phyloP scores from a whole-genome alignment of 2,888 invertebrate genomes.

The Pyrrhia umbra region DNA sequence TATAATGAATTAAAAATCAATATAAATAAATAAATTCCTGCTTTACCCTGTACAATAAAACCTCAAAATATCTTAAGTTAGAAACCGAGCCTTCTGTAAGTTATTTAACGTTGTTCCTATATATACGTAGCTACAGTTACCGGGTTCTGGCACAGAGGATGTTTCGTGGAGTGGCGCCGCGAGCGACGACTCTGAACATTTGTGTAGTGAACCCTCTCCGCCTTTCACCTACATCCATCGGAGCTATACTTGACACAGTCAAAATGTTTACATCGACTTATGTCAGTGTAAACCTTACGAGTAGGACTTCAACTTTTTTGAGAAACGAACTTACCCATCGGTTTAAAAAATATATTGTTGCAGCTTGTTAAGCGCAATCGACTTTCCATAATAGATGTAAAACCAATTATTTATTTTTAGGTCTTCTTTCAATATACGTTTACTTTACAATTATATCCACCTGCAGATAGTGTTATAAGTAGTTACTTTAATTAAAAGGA shows the following conservation, averaged over 20 bases:
- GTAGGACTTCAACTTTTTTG: not conserved
- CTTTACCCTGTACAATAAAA: too few relatives aligned
- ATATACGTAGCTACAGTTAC: slow-evolving; percentile 28
- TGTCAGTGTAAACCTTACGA: slow-evolving; percentile 44
- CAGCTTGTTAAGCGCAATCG: too few relatives aligned
- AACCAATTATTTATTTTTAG: too few relatives aligned
- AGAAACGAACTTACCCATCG: not conserved
- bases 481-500: too few relatives aligned
- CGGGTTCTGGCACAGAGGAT: slow-evolving; percentile 60
- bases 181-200: slow-evolving; percentile 72
- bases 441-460: too few relatives aligned
- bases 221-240: slow-evolving; percentile 75
- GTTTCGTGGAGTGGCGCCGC: slow-evolving; percentile 71
- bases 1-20: too few relatives aligned
- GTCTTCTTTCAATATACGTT: too few relatives aligned
- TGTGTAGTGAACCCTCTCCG: slow-evolving; percentile 75
- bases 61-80: not conserved
- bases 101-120: slow-evolving; percentile 7
- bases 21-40: too few relatives aligned
- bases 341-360: too few relatives aligned
- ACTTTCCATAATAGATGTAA: too few relatives aligned
- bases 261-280: slow-evolving; percentile 70
- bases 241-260: slow-evolving; percentile 75
- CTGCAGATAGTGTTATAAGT: too few relatives aligned
- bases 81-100: slow-evolving; percentile 5